phyloP scores from a whole-genome alignment of 2,113 vertebrate genomes.

The Edolisoma coerulescens region DNA sequence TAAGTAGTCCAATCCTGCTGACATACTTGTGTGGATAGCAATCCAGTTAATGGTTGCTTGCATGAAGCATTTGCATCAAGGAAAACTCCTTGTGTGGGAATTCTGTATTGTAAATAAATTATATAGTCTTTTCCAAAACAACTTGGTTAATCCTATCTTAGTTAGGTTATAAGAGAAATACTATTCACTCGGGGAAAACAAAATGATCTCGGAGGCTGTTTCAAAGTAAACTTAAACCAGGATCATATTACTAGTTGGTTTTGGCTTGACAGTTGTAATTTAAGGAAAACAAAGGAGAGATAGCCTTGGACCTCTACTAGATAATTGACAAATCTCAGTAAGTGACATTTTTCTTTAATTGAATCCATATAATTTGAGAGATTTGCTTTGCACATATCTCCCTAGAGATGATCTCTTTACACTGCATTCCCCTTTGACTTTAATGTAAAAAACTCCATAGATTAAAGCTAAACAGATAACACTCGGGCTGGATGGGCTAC shows the following conservation, averaged over 20 bases:
- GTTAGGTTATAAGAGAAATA: not conserved
- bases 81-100: not conserved
- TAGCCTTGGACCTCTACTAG: not conserved
- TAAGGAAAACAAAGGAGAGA: not conserved
- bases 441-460: not conserved
- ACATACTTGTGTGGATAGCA: not conserved
- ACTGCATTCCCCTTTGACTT: not conserved
- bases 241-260: not conserved
- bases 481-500: not conserved
- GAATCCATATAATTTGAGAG: not conserved
- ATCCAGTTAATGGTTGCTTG: not conserved
- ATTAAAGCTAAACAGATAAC: not conserved
- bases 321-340: not conserved
- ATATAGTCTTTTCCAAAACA: not conserved
- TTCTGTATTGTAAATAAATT: not conserved
- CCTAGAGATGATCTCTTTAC: not conserved
- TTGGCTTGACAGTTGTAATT: not conserved
- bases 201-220: not conserved
- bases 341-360: conserved; percentile 10
- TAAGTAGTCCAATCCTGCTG: not conserved
- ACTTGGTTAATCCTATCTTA: not conserved
- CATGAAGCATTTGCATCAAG: not conserved
- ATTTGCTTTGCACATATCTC: not conserved
- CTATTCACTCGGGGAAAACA: not conserved
- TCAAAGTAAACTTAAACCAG: not conserved